Conservation (phyloP, 2,113 vertebrate species). For the Phycodurus eques region DNA sequence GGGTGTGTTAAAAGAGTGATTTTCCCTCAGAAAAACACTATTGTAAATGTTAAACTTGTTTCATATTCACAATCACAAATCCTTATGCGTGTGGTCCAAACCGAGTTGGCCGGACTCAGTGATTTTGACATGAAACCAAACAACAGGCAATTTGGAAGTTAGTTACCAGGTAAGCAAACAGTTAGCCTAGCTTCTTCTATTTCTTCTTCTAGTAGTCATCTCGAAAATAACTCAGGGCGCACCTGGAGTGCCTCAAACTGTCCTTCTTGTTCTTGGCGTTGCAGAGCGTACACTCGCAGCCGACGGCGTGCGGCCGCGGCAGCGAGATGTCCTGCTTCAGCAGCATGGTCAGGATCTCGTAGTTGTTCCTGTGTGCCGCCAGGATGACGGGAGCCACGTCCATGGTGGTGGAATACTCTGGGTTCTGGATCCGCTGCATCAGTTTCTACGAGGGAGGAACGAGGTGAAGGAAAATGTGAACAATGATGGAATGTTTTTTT, state of each 20-base stretch:
- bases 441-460: conserved; percentile 81
- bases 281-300: conserved; percentile 95
- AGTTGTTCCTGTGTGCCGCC: conserved; percentile 97
- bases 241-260: conserved; percentile 96
- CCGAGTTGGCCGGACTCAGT: too few relatives aligned
- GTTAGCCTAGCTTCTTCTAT: neutral
- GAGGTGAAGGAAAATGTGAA: neutral
- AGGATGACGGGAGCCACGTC: conserved; percentile 97
- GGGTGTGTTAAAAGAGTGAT: too few relatives aligned
- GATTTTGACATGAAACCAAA: too few relatives aligned
- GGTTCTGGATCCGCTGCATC: conserved; percentile 97
- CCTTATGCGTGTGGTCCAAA: too few relatives aligned
- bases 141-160: conserved; percentile 10
- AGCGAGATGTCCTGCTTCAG: conserved; percentile 97
- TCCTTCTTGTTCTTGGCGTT: conserved; percentile 99
- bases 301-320: conserved; percentile 94
- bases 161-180: neutral
- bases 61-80: too few relatives aligned
- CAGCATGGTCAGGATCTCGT: conserved; percentile 98
- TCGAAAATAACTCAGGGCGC: neutral
- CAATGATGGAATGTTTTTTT: neutral
- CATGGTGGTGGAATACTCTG: conserved; percentile 98
- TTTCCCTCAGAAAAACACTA: too few relatives aligned
- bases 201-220: neutral
- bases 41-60: too few relatives aligned